phyloP scores from a whole-genome alignment of 2,113 vertebrate species.

The Ageneiosus marmoratus region DNA sequence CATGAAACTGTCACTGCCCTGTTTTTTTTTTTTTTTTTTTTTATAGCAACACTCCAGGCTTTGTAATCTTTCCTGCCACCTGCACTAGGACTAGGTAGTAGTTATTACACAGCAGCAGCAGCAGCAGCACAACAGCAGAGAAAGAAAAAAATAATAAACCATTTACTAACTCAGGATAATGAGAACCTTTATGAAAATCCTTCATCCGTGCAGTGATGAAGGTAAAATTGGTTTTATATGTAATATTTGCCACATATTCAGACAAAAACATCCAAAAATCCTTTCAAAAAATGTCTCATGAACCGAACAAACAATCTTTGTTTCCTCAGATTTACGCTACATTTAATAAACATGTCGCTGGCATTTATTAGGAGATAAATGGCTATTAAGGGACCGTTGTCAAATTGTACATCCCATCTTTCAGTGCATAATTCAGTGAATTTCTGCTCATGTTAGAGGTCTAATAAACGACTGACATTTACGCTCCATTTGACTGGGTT shows the following conservation, averaged over 20 bases:
- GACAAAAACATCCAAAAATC: neutral
- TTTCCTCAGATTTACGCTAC: neutral
- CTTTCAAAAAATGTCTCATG: neutral
- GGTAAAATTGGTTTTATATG: neutral
- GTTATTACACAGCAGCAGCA: slow-evolving; percentile 1
- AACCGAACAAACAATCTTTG: neutral
- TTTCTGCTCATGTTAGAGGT: neutral
- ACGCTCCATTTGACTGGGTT: neutral
- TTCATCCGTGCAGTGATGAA: neutral
- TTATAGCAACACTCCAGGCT: neutral
- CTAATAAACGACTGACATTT: neutral
- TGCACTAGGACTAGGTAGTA: neutral
- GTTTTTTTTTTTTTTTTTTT: neutral
- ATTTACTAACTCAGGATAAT: neutral
- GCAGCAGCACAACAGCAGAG: neutral
- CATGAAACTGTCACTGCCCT: neutral
- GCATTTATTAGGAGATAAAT: neutral
- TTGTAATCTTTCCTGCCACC: neutral
- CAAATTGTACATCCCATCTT: neutral
- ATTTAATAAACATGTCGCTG: neutral
- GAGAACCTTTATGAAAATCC: neutral
- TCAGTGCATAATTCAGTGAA: neutral
- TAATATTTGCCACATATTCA: neutral
- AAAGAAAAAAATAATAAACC: slow-evolving; percentile 1
- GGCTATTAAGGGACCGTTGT: neutral